Percentiles rank a stretch among this genome's conserved stretches.
phyloP scores from a whole-genome alignment of 2,797 vertebrate genomes.

The Allobates femoralis region DNA sequence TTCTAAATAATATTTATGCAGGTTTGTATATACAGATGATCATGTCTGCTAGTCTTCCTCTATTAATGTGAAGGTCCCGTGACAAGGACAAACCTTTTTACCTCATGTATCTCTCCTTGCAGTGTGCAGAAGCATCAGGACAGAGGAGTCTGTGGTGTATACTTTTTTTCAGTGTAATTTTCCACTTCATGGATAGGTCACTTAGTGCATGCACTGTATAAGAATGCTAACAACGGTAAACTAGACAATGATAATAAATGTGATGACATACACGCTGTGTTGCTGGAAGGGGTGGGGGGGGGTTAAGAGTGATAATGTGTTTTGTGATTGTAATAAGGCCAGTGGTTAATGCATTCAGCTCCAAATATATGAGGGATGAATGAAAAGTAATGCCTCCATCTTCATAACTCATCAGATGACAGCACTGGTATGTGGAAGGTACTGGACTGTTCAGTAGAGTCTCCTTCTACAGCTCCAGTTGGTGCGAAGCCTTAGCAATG shows the following conservation, averaged over 20 bases:
- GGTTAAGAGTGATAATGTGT: neutral
- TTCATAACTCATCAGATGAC: no score
- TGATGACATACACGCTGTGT: neutral
- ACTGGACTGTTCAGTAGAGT: no score
- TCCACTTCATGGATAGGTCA: neutral
- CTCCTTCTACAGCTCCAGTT: no score
- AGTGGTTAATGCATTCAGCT: neutral
- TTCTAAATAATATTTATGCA: neutral
- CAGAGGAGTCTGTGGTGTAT: neutral
- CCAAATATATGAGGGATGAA: neutral
- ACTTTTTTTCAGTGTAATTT: neutral
- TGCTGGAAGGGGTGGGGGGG: no score
- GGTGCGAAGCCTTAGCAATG: no score
- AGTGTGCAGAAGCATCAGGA: neutral
- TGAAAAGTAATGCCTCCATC: no score
- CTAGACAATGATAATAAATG: neutral
- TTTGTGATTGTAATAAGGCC: neutral
- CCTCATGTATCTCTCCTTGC: constrained; percentile 2
- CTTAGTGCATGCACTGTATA: constrained; percentile 27
- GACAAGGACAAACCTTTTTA: constrained; percentile 13
- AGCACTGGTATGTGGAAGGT: no score
- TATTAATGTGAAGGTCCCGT: neutral
- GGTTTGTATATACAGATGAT: neutral
- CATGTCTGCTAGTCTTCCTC: constrained; percentile 1
- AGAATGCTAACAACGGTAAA: constrained; percentile 3